Evolutionary conservation across 2,797 vertebrate species (phyloP).

Genomic region (Sebastiscus tertius): DNA sequence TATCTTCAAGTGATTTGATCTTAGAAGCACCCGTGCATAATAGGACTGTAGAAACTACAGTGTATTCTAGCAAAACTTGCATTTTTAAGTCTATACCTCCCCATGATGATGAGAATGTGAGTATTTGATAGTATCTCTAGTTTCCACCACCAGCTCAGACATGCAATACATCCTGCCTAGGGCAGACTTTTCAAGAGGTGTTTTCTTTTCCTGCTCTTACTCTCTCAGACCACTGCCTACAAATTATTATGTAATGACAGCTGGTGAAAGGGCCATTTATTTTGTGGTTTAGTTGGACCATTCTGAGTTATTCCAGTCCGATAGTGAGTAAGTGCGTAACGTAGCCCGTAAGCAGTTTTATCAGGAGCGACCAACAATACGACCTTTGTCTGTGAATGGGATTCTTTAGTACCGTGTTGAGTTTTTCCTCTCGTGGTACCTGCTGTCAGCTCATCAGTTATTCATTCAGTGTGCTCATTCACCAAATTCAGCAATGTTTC

Average conservation of each 20-base stretch:
- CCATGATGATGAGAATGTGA: not conserved
- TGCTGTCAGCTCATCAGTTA: not conserved
- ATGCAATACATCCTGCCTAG: not conserved
- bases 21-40: too few relatives aligned
- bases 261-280: not conserved
- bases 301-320: slow-evolving; percentile 7
- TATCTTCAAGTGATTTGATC: not conserved
- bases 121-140: not conserved
- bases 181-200: too few relatives aligned
- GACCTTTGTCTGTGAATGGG: slow-evolving; percentile 2
- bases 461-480: slow-evolving; percentile 4
- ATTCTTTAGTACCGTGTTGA: not conserved
- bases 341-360: not conserved
- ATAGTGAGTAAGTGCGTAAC: not conserved
- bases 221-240: not conserved
- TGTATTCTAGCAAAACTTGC: not conserved
- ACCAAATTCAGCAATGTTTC: slow-evolving; percentile 25
- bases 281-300: not conserved
- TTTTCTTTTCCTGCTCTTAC: not conserved
- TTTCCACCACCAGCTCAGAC: not conserved
- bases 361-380: not conserved
- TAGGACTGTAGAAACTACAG: not conserved
- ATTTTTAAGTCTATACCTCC: not conserved
- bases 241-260: not conserved
- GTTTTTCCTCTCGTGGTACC: not conserved